These are phyloP conservation scores for Toxotes chatareus DNA, from an alignment of 2,113 vertebrate genomes.

Conservation along the genomic window DNA sequence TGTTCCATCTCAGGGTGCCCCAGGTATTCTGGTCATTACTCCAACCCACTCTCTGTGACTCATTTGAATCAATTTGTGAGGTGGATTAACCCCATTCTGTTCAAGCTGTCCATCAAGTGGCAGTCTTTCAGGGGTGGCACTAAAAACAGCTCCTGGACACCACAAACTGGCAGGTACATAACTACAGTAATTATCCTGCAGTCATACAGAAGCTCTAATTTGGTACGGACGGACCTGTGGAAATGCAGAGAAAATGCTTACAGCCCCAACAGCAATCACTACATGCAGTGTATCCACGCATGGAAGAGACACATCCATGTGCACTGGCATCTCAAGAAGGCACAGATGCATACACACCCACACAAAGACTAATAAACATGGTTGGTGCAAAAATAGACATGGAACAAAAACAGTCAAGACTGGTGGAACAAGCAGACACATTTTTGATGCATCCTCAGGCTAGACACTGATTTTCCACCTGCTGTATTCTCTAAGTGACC, in stretches of 20 bases:
- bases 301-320: constrained; percentile 17
- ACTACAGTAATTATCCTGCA: constrained; percentile 67
- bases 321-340: constrained; percentile 18
- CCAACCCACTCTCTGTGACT: constrained; percentile 65
- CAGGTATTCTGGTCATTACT: constrained; percentile 64
- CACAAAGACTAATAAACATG: constrained; percentile 42
- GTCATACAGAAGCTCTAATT: constrained; percentile 52
- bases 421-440: constrained; percentile 3
- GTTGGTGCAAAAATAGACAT: constrained; percentile 35
- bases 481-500: constrained; percentile 16
- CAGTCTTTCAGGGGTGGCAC: constrained; percentile 46
- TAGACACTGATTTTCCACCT: constrained; percentile 5
- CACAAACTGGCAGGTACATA: constrained; percentile 67
- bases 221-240: constrained; percentile 17
- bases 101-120: constrained; percentile 60
- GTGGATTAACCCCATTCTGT: constrained; percentile 61
- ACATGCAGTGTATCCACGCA: not conserved
- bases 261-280: not conserved
- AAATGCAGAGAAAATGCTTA: constrained; percentile 28
- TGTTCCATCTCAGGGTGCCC: constrained; percentile 32
- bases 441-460: not conserved
- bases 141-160: constrained; percentile 64
- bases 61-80: constrained; percentile 60
- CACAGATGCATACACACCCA: constrained; percentile 45
- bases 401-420: constrained; percentile 11